Percentiles rank a stretch among this genome's conserved stretches.
These are phyloP conservation scores for Trachelus troglodyta DNA, from an alignment of 2,888 invertebrate species.

Conservation along the genomic window DNA sequence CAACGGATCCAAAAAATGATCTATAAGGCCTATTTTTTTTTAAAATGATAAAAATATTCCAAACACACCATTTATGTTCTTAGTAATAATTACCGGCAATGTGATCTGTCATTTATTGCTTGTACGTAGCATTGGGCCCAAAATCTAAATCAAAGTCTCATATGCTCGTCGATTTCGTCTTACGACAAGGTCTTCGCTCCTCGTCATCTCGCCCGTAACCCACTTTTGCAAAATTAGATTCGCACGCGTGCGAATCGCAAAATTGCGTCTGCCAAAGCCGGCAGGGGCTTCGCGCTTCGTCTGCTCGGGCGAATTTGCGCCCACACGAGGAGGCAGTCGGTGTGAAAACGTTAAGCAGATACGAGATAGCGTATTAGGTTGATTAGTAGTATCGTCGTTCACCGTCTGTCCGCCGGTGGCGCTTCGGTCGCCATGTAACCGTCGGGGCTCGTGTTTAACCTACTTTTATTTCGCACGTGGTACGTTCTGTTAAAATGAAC, in stretches of 20 bases:
- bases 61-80: too few species aligned
- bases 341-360: neutral
- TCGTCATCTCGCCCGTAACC: constrained; percentile 29
- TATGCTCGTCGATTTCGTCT: too few species aligned
- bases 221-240: constrained; percentile 44
- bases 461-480: neutral
- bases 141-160: too few species aligned
- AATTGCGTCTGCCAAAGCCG: neutral
- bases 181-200: neutral
- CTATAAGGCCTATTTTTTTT: too few species aligned
- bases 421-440: neutral
- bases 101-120: too few species aligned
- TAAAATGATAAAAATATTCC: too few species aligned
- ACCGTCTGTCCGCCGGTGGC: neutral
- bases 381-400: neutral
- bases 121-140: too few species aligned
- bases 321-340: neutral
- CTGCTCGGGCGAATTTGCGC: constrained; percentile 21
- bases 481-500: neutral
- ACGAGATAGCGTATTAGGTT: neutral
- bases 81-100: too few species aligned
- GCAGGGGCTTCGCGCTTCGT: constrained; percentile 25
- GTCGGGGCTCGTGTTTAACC: neutral
- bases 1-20: too few species aligned
- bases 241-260: constrained; percentile 18